A percentile compares a stretch with the other conserved stretches of the same genome.
These are phyloP conservation scores for Heteromyza rotundicornis DNA, from an alignment of 2,888 invertebrate species.

Conservation along the genomic window DNA sequence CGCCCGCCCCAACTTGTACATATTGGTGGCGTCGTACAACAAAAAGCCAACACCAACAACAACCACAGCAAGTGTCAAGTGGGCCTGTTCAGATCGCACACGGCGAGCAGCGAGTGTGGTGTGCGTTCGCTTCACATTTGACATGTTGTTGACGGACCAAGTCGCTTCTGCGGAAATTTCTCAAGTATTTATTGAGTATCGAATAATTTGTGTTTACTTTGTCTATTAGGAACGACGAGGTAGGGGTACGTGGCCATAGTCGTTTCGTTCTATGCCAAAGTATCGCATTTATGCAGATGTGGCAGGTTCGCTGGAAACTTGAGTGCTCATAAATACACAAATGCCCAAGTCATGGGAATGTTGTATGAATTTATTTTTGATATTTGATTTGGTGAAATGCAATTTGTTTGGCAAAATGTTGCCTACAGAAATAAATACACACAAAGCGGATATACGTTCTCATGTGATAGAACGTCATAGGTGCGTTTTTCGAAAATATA, in stretches of 20 bases:
- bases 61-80: slow-evolving; percentile 16
- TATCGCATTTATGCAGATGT: slow-evolving; percentile 17
- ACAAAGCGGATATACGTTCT: too few relatives aligned
- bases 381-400: too few relatives aligned
- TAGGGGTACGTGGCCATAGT: not conserved
- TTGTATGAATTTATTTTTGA: too few relatives aligned
- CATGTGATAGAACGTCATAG: too few relatives aligned
- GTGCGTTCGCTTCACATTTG: slow-evolving; percentile 7
- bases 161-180: slow-evolving; percentile 20
- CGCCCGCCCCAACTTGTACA: too few relatives aligned
- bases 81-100: slow-evolving; percentile 18
- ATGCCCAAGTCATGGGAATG: too few relatives aligned
- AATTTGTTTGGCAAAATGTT: too few relatives aligned
- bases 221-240: not conserved
- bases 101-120: not conserved
- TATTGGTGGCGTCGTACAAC: too few relatives aligned
- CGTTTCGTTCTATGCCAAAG: not conserved
- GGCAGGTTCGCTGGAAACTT: not conserved
- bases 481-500: too few relatives aligned
- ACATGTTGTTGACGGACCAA: slow-evolving; percentile 20
- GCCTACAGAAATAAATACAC: too few relatives aligned
- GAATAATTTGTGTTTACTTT: slow-evolving; percentile 24
- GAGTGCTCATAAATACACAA: too few relatives aligned
- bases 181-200: slow-evolving; percentile 21
- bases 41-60: too few relatives aligned